Conservation (phyloP, 2,888 invertebrate species). For the Sphaerophoria taeniata region DNA sequence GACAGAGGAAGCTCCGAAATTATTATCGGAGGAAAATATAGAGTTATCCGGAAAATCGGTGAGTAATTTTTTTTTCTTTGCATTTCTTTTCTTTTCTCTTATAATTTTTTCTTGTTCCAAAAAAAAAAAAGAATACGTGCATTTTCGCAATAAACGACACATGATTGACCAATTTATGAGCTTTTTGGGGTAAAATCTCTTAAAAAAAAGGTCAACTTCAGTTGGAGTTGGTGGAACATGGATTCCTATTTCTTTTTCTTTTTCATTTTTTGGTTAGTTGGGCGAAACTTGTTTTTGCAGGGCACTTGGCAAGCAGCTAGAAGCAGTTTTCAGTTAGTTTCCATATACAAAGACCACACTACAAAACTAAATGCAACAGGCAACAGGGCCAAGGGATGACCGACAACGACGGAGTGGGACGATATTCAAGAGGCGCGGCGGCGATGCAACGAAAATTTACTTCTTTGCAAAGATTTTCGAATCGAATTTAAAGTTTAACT, state of each 20-base stretch:
- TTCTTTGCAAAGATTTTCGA: constrained; percentile 38
- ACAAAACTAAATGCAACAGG: constrained; percentile 33
- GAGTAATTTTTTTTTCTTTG: constrained; percentile 72
- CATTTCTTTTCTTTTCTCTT: constrained; percentile 3
- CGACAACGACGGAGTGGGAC: constrained; percentile 1
- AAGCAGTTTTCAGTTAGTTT: background rate
- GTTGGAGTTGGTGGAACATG: constrained; percentile 38
- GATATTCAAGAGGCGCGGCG: constrained; percentile 39
- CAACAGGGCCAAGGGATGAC: no score
- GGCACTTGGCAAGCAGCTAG: constrained; percentile 14
- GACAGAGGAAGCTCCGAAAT: constrained; percentile 85
- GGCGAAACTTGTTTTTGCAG: constrained; percentile 65
- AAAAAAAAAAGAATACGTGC: constrained; percentile 23
- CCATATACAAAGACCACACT: no score
- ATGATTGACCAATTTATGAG: background rate
- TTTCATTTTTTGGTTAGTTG: constrained; percentile 12
- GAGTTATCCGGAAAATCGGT: constrained; percentile 97
- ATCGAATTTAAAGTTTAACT: constrained; percentile 1
- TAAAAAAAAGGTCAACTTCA: constrained; percentile 27
- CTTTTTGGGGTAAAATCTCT: constrained; percentile 18
- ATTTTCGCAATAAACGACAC: constrained; percentile 20
- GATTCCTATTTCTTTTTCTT: constrained; percentile 13
- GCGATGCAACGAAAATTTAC: constrained; percentile 44
- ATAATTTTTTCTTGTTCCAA: background rate
- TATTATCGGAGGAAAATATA: constrained; percentile 95